phyloP scores from a whole-genome alignment of 2,888 invertebrate genomes.

The Drosophila quinaria region DNA sequence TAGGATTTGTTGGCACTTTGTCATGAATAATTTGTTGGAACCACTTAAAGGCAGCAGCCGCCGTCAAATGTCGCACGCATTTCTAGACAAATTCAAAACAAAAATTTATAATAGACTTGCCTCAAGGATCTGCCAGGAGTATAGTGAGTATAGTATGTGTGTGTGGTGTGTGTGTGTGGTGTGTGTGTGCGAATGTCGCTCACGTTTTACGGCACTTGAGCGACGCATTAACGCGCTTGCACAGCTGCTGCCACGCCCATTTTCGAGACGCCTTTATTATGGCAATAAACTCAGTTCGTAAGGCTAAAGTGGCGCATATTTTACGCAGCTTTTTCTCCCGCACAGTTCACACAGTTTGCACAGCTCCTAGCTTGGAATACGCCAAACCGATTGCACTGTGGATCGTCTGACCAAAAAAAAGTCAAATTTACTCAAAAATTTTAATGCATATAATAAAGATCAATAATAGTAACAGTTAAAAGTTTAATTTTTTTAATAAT shows the following conservation, averaged over 20 bases:
- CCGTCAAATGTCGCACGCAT: conserved; percentile 68
- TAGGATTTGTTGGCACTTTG: conserved; percentile 57
- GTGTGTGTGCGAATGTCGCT: conserved; percentile 59
- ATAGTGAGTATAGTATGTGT: not conserved
- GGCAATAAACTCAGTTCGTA: conserved; percentile 69
- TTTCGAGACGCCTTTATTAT: conserved; percentile 68
- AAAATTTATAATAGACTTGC: conserved; percentile 76
- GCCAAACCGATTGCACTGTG: conserved; percentile 2
- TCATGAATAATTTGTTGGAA: conserved; percentile 77
- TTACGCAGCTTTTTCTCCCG: conserved; percentile 63
- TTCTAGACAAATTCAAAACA: conserved; percentile 76
- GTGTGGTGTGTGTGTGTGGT: conserved; percentile 7
- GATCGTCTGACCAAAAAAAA: not conserved
- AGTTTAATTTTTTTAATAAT: too few species aligned
- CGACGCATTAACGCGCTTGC: conserved; percentile 81
- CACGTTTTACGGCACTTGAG: conserved; percentile 82
- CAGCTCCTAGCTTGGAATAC: conserved; percentile 17
- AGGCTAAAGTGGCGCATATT: conserved; percentile 71
- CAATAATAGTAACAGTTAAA: too few species aligned
- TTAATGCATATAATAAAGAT: too few species aligned
- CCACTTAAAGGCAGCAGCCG: conserved; percentile 71
- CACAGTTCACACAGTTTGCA: conserved; percentile 13
- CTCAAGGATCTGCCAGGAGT: conserved; percentile 14
- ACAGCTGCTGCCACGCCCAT: conserved; percentile 62
- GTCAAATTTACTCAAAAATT: too few species aligned